Percentiles rank a stretch among this genome's conserved stretches.
Evolutionary conservation across 1,140 invertebrate species (phyloP).

Genomic region (Heliconius melpomene): DNA sequence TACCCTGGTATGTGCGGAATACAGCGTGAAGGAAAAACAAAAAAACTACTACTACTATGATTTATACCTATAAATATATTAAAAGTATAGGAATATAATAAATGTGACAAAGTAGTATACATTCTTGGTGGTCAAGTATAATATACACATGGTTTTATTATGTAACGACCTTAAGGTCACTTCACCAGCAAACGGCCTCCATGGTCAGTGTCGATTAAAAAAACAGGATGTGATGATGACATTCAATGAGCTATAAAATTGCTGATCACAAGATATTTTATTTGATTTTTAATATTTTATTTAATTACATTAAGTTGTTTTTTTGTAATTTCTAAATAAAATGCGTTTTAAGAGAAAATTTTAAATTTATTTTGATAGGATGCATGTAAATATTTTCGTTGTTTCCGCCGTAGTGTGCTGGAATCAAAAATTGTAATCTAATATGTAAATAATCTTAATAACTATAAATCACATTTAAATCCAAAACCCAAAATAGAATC

Average conservation of each 20-base stretch:
- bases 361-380: background rate
- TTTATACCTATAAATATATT: too few relatives aligned
- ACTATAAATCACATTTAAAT: too few relatives aligned
- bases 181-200: constrained; percentile 33
- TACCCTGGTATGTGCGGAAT: too few relatives aligned
- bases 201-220: constrained; percentile 38
- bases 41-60: too few relatives aligned
- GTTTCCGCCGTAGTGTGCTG: too few relatives aligned
- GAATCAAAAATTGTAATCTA: background rate
- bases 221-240: constrained; percentile 29
- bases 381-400: background rate
- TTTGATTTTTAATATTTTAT: background rate
- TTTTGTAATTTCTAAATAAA: background rate
- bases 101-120: background rate
- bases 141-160: constrained; percentile 11
- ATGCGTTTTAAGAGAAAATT: background rate
- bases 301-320: background rate
- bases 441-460: too few relatives aligned
- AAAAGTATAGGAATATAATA: background rate
- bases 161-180: constrained; percentile 26
- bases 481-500: background rate
- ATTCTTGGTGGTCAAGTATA: constrained; percentile 14
- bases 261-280: background rate
- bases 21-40: too few relatives aligned
- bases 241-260: constrained; percentile 31